Conservation (phyloP, 2,113 vertebrate species). For the Alethe castanea region DNA sequence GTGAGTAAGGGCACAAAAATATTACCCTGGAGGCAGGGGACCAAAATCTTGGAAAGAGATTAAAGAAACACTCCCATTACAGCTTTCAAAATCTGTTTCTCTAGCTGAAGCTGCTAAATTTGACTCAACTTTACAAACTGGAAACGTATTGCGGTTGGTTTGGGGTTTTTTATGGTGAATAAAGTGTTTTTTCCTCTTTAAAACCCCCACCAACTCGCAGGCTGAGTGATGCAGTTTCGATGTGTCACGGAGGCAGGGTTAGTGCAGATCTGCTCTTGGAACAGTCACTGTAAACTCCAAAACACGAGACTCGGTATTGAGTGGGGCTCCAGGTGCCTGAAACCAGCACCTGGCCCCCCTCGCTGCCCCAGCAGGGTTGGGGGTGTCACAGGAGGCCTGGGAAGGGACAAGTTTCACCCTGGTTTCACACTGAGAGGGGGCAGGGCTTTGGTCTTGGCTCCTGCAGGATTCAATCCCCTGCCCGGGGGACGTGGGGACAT, state of each 20-base stretch:
- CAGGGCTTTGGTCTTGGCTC: background rate
- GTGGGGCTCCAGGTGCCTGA: conserved; percentile 1
- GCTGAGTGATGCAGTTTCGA: background rate
- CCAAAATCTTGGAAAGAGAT: background rate
- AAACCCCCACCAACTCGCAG: conserved; percentile 11
- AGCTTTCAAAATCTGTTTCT: conserved; percentile 5
- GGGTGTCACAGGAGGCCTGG: background rate
- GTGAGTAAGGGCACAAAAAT: background rate
- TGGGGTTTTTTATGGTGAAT: background rate
- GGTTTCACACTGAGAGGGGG: background rate
- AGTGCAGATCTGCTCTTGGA: background rate
- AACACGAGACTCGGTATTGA: background rate
- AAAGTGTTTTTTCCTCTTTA: conserved; percentile 24
- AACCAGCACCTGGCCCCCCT: background rate
- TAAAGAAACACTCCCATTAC: background rate
- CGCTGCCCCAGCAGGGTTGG: rapidly evolving
- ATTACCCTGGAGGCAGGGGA: background rate
- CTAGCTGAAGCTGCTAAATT: conserved; percentile 20
- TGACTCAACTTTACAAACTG: background rate
- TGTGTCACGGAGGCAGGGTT: background rate
- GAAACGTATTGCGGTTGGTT: conserved; percentile 8
- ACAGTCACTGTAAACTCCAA: background rate
- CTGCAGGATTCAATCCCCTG: background rate
- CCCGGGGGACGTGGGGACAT: rapidly evolving
- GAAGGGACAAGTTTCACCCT: background rate